Evolutionary conservation across 2,113 vertebrate species (phyloP), one percentile per base, ranked within the genome.

Genomic region (Mellivora capensis): DNA sequence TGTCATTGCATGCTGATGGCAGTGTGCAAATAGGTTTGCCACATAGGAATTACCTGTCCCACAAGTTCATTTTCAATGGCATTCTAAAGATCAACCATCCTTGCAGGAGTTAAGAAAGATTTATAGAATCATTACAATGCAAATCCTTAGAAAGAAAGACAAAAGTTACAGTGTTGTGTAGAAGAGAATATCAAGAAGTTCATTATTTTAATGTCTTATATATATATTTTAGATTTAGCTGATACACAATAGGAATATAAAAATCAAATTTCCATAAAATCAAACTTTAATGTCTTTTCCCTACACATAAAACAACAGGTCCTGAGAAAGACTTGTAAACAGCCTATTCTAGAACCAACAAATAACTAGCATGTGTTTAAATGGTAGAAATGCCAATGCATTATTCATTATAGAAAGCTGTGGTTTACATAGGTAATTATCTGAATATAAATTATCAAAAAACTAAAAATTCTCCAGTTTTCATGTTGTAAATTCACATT

Each of bases 11-110:
- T 96, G 82, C 86, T 96, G 89, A 97, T 91, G 71, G 89, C 94
- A 96, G 72, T 97, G 89, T 97, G 96, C 95, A 96, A 96, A 97
- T 95, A 96, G 89, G 79, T 91, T 97, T 97, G 59, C 96, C 92
- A 96, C 94, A 74, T 69, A 94, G 83, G 94, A 98, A 96, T 97
- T 96, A 96, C 96, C 82, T 97, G 95, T 89, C 83, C 64, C 71
- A 91, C 34, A 91, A 93, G 88, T 97, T 97, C 83, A 91, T 96
- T 97, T 98, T 95, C 94, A 96, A 62, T 95, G 93, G 87, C 86
- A 93, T 93, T 95, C 82, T 97, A 96, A 97, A 96, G 47, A 88
- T 93, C 94, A 97, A 54, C 91, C 92, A 96, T 79, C 97, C 94
- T 94, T 97, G 52, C 23, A 97, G 61, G 25, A 97, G 94, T 97